Conservation (phyloP, 2,113 vertebrate genomes). For the Pungitius pungitius region DNA sequence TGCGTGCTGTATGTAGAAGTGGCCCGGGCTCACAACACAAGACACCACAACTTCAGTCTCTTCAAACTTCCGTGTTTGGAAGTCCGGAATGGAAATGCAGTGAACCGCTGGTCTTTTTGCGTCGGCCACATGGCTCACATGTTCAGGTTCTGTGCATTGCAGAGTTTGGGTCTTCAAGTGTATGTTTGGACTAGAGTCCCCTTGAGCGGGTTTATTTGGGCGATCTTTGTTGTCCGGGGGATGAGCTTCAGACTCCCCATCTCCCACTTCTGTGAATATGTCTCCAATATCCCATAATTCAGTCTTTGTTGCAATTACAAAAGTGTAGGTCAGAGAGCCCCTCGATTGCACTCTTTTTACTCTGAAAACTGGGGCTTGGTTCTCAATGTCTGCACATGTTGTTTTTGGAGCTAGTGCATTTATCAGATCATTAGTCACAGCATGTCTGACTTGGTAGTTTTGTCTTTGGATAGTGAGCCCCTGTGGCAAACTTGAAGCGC, state of each 20-base stretch:
- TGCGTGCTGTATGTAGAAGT: conserved; percentile 76
- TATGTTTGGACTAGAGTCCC: background rate
- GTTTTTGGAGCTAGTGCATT: conserved; percentile 7
- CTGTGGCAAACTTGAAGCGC: background rate
- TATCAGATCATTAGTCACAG: background rate
- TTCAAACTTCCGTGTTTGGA: conserved; percentile 71
- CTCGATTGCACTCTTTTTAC: conserved; percentile 52
- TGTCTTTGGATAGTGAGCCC: conserved; percentile 10
- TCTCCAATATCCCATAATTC: conserved; percentile 80
- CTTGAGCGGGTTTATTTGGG: background rate
- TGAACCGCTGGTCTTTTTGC: background rate
- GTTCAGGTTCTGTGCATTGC: conserved; percentile 7
- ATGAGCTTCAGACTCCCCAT: background rate
- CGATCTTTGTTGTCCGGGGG: conserved; percentile 4
- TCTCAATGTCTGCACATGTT: conserved; percentile 19
- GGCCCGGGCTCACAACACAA: conserved; percentile 67
- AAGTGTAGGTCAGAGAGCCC: conserved; percentile 65
- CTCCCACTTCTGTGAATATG: conserved; percentile 47
- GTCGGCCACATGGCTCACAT: too few relatives aligned
- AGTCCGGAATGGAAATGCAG: conserved; percentile 64
- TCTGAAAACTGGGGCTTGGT: conserved; percentile 62
- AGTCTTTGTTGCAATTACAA: conserved; percentile 71
- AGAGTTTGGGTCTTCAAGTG: background rate
- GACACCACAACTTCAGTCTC: conserved; percentile 77
- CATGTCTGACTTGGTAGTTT: conserved; percentile 25